A percentile compares a stretch with the other conserved stretches of the same genome.
Evolutionary conservation across 2,888 invertebrate species (phyloP).

Genomic region (Acronicta leporina): DNA sequence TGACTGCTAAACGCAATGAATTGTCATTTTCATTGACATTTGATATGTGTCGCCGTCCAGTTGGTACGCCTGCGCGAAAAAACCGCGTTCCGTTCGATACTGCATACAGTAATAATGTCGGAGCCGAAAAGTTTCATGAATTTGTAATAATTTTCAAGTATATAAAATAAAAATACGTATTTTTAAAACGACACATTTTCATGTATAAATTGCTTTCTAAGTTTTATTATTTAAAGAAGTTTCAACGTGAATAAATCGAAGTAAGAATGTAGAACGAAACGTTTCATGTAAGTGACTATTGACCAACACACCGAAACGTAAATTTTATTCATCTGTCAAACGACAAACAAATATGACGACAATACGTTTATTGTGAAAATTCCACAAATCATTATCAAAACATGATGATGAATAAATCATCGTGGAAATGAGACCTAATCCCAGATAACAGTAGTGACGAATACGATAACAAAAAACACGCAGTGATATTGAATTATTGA

Average conservation of each 20-base stretch:
- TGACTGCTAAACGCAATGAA: slow-evolving; percentile 15
- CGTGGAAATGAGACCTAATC: slow-evolving; percentile 42
- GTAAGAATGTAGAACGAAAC: slow-evolving; percentile 50
- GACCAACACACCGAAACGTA: slow-evolving; percentile 49
- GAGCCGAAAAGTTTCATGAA: no score
- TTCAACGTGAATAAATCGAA: background rate
- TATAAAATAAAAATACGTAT: no score
- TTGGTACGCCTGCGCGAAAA: slow-evolving; percentile 54
- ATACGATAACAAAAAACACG: slow-evolving; percentile 12
- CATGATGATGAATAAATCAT: slow-evolving; percentile 24
- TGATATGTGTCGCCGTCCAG: slow-evolving; percentile 13
- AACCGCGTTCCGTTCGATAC: slow-evolving; percentile 35
- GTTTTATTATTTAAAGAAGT: no score
- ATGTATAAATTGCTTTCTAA: background rate
- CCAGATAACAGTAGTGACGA: slow-evolving; percentile 39
- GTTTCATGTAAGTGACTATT: slow-evolving; percentile 14
- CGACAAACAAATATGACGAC: slow-evolving; percentile 60
- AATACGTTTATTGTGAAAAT: slow-evolving; percentile 52
- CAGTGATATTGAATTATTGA: slow-evolving; percentile 29
- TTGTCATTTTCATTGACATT: slow-evolving; percentile 24
- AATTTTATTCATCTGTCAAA: slow-evolving; percentile 57
- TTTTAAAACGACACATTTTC: no score
- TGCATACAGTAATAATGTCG: no score
- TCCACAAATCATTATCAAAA: slow-evolving; percentile 50
- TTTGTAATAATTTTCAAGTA: no score